phyloP scores from a whole-genome alignment of 2,113 vertebrate genomes.

The Bubo blakistoni region DNA sequence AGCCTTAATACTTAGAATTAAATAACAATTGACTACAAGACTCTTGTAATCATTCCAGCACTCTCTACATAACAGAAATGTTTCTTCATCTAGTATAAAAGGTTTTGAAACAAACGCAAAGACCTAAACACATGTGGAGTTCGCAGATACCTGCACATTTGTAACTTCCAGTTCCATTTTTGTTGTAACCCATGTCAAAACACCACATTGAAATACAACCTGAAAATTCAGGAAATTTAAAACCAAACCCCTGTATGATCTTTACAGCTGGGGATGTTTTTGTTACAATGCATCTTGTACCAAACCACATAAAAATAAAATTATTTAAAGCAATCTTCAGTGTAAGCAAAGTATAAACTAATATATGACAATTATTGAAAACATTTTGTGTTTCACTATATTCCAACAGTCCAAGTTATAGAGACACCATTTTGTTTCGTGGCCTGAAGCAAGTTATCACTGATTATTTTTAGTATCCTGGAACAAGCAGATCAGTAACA shows the following conservation, averaged over 20 bases:
- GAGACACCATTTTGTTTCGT: background rate
- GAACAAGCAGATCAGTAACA: slow-evolving; percentile 22
- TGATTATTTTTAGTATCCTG: slow-evolving; percentile 21
- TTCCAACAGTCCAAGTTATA: background rate
- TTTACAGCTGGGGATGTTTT: background rate
- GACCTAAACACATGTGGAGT: background rate
- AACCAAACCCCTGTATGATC: background rate
- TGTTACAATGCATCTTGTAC: background rate
- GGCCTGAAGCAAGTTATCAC: background rate
- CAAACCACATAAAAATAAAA: background rate
- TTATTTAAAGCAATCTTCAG: background rate
- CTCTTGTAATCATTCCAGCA: background rate
- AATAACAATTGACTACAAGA: background rate
- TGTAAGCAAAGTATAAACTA: background rate
- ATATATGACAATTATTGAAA: background rate
- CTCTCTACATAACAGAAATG: background rate
- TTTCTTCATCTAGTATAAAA: background rate
- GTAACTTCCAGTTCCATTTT: background rate
- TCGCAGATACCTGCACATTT: background rate
- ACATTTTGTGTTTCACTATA: background rate
- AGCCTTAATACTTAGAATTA: background rate
- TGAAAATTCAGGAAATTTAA: background rate
- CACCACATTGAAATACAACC: background rate
- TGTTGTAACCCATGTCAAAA: background rate
- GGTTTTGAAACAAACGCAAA: background rate